These are phyloP conservation scores for Danio jaintianensis DNA, from an alignment of 2,797 vertebrate species.

Conservation along the genomic window DNA sequence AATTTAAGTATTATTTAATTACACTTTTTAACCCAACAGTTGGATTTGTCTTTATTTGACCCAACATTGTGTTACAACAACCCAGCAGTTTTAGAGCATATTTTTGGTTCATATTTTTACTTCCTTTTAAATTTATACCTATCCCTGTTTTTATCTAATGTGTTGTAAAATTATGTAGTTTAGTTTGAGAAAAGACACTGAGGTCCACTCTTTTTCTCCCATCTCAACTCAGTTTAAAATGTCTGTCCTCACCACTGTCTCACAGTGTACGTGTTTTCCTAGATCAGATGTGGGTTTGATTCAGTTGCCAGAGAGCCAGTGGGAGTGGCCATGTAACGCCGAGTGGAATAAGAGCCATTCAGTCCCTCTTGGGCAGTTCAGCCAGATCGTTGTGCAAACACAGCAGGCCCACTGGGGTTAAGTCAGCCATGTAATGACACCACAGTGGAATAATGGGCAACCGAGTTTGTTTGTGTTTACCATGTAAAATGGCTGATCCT, in stretches of 20 bases:
- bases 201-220: too few species aligned
- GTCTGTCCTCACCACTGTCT: not conserved
- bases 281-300: not conserved
- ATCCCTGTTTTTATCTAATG: too few species aligned
- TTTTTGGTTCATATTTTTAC: too few species aligned
- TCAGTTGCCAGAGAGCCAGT: constrained; percentile 48
- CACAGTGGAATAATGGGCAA: constrained; percentile 62
- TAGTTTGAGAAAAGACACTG: too few species aligned
- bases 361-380: constrained; percentile 65
- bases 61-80: too few species aligned
- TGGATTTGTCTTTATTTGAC: too few species aligned
- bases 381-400: constrained; percentile 77
- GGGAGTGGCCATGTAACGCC: constrained; percentile 56
- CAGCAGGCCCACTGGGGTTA: constrained; percentile 66
- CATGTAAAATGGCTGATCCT: constrained; percentile 39
- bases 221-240: too few species aligned
- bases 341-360: constrained; percentile 33
- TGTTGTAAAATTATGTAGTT: too few species aligned
- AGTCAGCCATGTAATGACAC: constrained; percentile 76
- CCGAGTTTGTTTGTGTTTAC: constrained; percentile 57
- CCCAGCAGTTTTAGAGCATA: too few species aligned
- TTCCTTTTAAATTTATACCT: too few species aligned
- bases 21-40: too few species aligned
- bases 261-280: not conserved
- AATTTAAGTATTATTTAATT: too few species aligned